Percentiles rank a stretch among this genome's conserved stretches.
Evolutionary conservation across 2,113 vertebrate genomes (phyloP).

Genomic region (Pavo muticus): DNA sequence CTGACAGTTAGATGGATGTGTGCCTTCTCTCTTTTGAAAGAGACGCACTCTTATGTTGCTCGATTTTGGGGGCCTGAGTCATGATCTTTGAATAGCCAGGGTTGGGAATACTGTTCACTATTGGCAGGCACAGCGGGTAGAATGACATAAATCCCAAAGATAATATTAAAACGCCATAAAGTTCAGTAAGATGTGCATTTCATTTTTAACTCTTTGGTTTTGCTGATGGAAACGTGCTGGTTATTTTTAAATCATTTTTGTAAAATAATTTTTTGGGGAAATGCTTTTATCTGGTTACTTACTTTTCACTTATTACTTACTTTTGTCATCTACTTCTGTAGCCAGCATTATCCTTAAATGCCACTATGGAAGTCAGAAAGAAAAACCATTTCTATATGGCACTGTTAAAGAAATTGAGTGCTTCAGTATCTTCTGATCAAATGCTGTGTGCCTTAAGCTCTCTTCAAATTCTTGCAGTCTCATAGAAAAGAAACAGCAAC

Average conservation of each 20-base stretch:
- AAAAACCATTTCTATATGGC: background rate
- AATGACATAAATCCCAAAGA: conserved; percentile 68
- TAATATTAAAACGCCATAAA: conserved; percentile 55
- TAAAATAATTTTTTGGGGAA: background rate
- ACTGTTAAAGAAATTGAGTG: background rate
- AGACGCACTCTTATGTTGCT: background rate
- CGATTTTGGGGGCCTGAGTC: conserved; percentile 45
- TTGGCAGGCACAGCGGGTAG: conserved; percentile 49
- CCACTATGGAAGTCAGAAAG: background rate
- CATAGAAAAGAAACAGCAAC: background rate
- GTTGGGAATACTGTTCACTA: conserved; percentile 43
- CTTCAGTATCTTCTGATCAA: background rate
- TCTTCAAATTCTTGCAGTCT: background rate
- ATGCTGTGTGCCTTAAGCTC: background rate
- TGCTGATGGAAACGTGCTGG: background rate
- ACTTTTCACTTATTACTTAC: background rate
- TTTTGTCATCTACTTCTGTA: background rate
- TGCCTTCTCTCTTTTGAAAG: background rate
- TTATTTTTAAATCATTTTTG: background rate
- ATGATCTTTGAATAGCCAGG: conserved; percentile 5
- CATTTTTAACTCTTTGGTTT: conserved; percentile 63
- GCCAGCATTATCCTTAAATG: background rate
- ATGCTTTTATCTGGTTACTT: background rate
- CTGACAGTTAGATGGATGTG: background rate
- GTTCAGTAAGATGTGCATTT: conserved; percentile 43